Evolutionary conservation across 2,113 vertebrate species (phyloP).

Genomic region (Nothoprocta perdicaria): DNA sequence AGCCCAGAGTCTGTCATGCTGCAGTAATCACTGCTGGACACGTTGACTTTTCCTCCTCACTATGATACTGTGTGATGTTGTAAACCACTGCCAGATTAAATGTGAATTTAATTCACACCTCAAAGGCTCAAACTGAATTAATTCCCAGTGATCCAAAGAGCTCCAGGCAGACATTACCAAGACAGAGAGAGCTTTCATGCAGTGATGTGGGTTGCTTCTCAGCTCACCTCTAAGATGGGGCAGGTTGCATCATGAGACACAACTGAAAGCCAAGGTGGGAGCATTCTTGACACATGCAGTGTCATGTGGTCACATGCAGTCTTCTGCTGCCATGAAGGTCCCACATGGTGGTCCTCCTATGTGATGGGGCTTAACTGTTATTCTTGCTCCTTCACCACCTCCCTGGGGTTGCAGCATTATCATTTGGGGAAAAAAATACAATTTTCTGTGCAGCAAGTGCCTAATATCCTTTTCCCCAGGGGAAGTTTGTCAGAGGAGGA

Average conservation of each 20-base stretch:
- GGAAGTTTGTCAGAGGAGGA: too few relatives aligned
- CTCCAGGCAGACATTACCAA: neutral
- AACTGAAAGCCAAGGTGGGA: neutral
- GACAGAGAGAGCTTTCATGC: neutral
- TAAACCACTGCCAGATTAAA: conserved; percentile 23
- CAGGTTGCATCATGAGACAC: rapidly evolving
- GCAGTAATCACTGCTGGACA: neutral
- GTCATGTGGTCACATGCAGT: neutral
- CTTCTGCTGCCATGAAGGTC: neutral
- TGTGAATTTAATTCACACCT: neutral
- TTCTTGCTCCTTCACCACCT: neutral
- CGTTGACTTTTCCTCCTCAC: neutral
- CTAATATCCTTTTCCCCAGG: too few relatives aligned
- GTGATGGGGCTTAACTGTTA: neutral
- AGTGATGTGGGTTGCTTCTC: neutral
- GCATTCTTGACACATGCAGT: neutral
- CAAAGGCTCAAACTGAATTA: neutral
- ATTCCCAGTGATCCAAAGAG: rapidly evolving
- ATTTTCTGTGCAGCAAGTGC: too few relatives aligned
- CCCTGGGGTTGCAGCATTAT: neutral
- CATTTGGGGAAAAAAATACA: too few relatives aligned
- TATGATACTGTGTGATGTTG: neutral
- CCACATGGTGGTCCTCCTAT: neutral
- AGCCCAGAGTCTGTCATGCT: neutral
- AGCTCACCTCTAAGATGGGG: neutral